A percentile compares a stretch with the other conserved stretches of the same genome.
Conservation (phyloP, 2,113 vertebrate species). For the Trogon surrucura region DNA sequence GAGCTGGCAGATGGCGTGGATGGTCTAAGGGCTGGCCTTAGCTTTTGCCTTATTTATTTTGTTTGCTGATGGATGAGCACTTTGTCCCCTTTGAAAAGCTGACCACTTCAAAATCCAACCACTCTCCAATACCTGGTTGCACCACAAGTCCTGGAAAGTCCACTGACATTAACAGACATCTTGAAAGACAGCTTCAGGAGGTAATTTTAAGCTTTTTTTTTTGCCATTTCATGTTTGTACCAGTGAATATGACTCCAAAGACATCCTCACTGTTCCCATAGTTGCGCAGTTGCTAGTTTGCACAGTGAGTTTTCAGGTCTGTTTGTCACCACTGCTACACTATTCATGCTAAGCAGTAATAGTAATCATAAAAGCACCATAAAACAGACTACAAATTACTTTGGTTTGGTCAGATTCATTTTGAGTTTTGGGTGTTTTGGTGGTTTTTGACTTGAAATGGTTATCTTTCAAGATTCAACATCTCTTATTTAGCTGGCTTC, state of each 20-base stretch:
- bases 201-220: neutral
- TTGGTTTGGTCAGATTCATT: neutral
- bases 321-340: neutral
- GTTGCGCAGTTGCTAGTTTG: neutral
- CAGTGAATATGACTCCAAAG: neutral
- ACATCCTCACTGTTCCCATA: neutral
- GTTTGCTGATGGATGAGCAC: constrained; percentile 17
- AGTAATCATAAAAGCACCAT: neutral
- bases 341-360: neutral
- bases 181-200: neutral
- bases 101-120: neutral
- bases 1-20: neutral
- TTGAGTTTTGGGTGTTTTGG: neutral
- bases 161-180: neutral
- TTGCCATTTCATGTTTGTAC: neutral
- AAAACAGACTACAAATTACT: neutral
- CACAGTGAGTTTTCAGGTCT: neutral
- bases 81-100: constrained; percentile 13
- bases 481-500: neutral
- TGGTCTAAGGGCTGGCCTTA: neutral
- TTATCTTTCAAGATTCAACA: neutral
- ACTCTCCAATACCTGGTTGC: neutral
- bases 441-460: neutral
- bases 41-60: neutral
- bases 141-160: neutral